Evolutionary conservation across 2,113 vertebrate species (phyloP).

Genomic region (Tursiops truncatus): DNA sequence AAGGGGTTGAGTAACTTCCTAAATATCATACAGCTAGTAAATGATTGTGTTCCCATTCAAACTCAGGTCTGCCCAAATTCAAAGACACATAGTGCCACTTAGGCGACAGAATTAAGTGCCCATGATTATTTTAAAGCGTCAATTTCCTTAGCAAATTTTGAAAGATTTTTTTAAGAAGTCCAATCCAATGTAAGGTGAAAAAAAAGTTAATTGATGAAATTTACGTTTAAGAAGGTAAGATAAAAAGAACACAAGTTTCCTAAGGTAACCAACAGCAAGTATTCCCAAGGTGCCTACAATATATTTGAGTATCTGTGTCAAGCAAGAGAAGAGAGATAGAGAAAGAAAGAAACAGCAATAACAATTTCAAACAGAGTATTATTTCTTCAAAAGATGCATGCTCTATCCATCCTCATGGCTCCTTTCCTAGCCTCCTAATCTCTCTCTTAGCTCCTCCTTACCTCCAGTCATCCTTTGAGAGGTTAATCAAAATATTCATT

Average conservation of each 20-base stretch:
- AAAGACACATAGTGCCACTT: neutral
- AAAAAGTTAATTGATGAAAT: neutral
- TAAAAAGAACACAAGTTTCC: neutral
- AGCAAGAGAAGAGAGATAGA: neutral
- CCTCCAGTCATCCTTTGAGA: slow-evolving; percentile 98
- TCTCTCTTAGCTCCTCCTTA: slow-evolving; percentile 76
- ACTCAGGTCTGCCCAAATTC: neutral
- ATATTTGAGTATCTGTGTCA: neutral
- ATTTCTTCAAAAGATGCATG: neutral
- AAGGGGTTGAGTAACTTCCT: neutral
- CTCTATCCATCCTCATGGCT: neutral
- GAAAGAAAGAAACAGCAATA: neutral
- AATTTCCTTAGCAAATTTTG: neutral
- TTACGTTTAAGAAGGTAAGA: neutral
- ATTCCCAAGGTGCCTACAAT: neutral
- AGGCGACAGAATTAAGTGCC: neutral
- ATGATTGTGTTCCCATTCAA: neutral
- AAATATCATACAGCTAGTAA: neutral
- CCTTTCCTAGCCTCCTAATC: neutral
- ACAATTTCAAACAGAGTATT: neutral
- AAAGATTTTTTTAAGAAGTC: neutral
- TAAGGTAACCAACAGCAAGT: neutral
- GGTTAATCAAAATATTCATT: slow-evolving; percentile 94
- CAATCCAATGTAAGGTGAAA: neutral
- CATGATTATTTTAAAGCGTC: neutral